Evolutionary conservation across 2,888 invertebrate genomes (phyloP).

Genomic region (Lamellibrachia satsuma): DNA sequence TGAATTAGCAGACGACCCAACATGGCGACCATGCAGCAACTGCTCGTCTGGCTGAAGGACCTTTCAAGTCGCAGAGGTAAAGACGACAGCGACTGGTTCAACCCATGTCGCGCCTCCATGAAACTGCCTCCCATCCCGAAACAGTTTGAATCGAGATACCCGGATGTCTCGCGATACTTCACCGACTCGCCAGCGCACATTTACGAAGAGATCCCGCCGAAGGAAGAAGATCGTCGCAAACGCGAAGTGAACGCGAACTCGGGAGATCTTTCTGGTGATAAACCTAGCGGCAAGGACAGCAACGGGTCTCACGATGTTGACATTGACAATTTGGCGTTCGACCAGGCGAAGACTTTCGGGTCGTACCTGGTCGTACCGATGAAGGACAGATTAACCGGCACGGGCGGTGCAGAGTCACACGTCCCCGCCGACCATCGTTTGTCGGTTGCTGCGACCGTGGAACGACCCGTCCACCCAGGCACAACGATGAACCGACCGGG

Average conservation of each 20-base stretch:
- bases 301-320: not conserved
- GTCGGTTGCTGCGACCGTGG: not conserved
- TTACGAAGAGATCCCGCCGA: conserved; percentile 24
- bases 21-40: not conserved
- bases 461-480: not conserved
- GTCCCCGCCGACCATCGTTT: not conserved
- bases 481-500: not conserved
- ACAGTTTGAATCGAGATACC: not conserved
- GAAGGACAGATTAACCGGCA: not conserved
- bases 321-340: conserved; percentile 22
- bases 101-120: conserved; percentile 12
- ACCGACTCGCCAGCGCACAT: conserved; percentile 21
- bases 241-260: not conserved
- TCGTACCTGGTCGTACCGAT: conserved; percentile 19
- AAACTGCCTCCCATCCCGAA: not conserved
- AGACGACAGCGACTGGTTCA: not conserved
- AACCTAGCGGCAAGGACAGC: not conserved
- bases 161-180: conserved; percentile 6
- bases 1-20: not conserved
- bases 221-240: not conserved
- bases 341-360: conserved; percentile 23
- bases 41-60: not conserved
- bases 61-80: not conserved
- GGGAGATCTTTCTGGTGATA: not conserved
- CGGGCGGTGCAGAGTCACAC: not conserved